Conservation (phyloP, 2,888 invertebrate genomes). For the Sarcophaga caerulescens region DNA sequence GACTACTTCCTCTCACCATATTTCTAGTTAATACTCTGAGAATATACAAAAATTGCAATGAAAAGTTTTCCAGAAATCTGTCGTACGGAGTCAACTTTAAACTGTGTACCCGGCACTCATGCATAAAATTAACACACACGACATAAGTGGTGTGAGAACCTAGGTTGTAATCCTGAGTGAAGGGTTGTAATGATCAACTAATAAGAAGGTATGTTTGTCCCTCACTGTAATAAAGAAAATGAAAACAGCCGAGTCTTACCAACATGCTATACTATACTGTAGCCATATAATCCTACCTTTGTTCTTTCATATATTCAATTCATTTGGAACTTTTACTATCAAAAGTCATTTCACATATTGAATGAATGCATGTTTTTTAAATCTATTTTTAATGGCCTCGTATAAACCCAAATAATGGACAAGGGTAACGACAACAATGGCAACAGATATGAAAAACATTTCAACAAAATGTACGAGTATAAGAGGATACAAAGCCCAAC, state of each 20-base stretch:
- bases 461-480: slow-evolving; percentile 26
- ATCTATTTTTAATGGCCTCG: slow-evolving; percentile 48
- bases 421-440: not conserved
- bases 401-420: not conserved
- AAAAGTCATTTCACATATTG: slow-evolving; percentile 30
- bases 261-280: not conserved
- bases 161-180: too few species aligned
- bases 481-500: not conserved
- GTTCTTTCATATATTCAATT: not conserved
- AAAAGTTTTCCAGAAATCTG: too few species aligned
- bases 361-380: slow-evolving; percentile 26
- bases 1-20: too few species aligned
- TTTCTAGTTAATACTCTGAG: too few species aligned
- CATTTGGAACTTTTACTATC: slow-evolving; percentile 28
- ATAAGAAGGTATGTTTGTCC: too few species aligned
- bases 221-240: too few species aligned
- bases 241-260: not conserved
- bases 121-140: too few species aligned
- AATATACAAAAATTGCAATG: too few species aligned
- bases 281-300: not conserved
- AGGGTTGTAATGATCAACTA: too few species aligned
- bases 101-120: too few species aligned
- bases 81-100: too few species aligned
- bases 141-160: too few species aligned
- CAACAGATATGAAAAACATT: slow-evolving; percentile 33